Evolutionary conservation across 1,140 invertebrate genomes (phyloP).

Genomic region (Psix sp.): DNA sequence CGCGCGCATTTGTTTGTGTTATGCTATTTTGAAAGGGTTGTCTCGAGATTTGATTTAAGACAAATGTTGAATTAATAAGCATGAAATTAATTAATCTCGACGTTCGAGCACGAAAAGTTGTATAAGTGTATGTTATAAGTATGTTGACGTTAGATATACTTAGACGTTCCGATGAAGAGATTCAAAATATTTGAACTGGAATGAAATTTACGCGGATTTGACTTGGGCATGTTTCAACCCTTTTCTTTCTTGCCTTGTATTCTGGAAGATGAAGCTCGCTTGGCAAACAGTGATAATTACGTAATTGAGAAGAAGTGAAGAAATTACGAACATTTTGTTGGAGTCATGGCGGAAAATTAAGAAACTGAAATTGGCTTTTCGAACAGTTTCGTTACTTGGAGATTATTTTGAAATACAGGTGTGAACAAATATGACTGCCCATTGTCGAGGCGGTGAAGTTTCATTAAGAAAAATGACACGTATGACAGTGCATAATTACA

Average conservation of each 20-base stretch:
- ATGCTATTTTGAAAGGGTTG: no score
- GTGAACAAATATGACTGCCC: no score
- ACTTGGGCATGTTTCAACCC: constrained; percentile 1
- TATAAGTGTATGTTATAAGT: constrained; percentile 22
- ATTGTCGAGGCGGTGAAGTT: no score
- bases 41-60: neutral
- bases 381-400: no score
- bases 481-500: no score
- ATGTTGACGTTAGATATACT: constrained; percentile 23
- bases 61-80: constrained; percentile 9
- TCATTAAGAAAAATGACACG: no score
- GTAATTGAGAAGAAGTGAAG: constrained; percentile 12
- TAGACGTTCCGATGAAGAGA: constrained; percentile 7
- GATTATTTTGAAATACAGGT: no score
- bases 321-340: constrained; percentile 4
- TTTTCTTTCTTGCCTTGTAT: neutral
- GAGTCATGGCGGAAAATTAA: constrained; percentile 38
- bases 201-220: constrained; percentile 12
- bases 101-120: constrained; percentile 30
- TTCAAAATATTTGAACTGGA: constrained; percentile 13
- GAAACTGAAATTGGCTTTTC: constrained; percentile 9
- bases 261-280: neutral
- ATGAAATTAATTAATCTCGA: constrained; percentile 33
- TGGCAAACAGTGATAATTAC: constrained; percentile 1
- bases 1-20: no score